A percentile compares a stretch with the other conserved stretches of the same genome.
phyloP scores from a whole-genome alignment of 2,888 invertebrate species.

The Isotomurus palustris region DNA sequence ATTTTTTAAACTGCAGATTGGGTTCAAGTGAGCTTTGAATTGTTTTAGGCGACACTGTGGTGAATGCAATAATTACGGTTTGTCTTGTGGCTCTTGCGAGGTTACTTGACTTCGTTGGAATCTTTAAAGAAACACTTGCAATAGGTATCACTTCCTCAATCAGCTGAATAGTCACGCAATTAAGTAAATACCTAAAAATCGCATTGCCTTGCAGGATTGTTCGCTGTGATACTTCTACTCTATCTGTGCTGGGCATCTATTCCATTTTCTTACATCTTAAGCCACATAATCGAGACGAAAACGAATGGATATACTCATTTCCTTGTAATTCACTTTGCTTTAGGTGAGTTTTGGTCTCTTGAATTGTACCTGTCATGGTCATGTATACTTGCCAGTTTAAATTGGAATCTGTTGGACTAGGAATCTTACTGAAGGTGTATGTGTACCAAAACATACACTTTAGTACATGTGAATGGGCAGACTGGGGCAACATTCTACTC shows the following conservation, averaged over 20 bases:
- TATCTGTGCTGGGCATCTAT: slow-evolving; percentile 29
- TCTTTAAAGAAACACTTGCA: too few species aligned
- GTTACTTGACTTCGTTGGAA: too few species aligned
- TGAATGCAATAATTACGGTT: slow-evolving; percentile 4
- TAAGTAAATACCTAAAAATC: too few species aligned
- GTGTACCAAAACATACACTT: slow-evolving; percentile 18
- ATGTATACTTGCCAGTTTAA: neutral
- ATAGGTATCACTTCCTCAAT: too few species aligned
- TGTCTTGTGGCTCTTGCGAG: too few species aligned
- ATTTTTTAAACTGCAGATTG: too few species aligned
- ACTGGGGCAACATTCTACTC: neutral
- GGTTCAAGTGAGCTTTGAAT: too few species aligned
- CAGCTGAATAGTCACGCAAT: too few species aligned
- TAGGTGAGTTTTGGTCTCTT: slow-evolving; percentile 9
- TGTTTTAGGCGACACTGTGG: slow-evolving; percentile 4
- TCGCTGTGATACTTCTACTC: slow-evolving; percentile 3
- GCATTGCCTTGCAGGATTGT: neutral
- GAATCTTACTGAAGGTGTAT: slow-evolving; percentile 26
- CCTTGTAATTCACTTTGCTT: slow-evolving; percentile 14
- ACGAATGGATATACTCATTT: slow-evolving; percentile 14
- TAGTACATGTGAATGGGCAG: too few species aligned
- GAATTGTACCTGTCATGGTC: neutral
- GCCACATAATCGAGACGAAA: neutral
- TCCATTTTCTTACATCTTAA: slow-evolving; percentile 26
- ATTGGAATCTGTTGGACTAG: neutral